These are phyloP conservation scores for Calycopis cecrops DNA, from an alignment of 1,140 invertebrate genomes.

Conservation along the genomic window DNA sequence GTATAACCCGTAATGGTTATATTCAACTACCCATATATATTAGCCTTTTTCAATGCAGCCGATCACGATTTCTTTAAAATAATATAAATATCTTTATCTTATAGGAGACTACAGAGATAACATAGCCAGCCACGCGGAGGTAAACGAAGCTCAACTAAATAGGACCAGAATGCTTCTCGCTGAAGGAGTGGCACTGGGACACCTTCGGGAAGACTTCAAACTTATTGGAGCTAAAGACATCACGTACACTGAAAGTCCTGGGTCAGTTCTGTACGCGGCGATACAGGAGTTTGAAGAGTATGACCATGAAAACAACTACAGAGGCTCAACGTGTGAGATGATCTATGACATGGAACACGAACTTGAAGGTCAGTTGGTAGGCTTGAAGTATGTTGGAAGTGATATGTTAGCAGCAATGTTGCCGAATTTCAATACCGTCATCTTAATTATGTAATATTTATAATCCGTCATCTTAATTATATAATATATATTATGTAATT, in stretches of 20 bases:
- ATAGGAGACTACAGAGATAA: constrained; percentile 7
- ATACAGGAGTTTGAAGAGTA: constrained; percentile 5
- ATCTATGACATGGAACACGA: neutral
- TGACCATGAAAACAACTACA: constrained; percentile 2
- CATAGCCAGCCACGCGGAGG: neutral
- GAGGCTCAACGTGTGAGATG: neutral
- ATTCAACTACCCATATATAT: too few relatives aligned
- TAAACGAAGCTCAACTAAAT: constrained; percentile 4
- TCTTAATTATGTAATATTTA: too few relatives aligned
- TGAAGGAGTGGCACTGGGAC: neutral
- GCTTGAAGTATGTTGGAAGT: too few relatives aligned
- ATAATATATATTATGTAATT: too few relatives aligned
- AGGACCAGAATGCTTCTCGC: constrained; percentile 6
- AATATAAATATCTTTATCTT: too few relatives aligned
- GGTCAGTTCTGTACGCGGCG: neutral
- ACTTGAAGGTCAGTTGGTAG: neutral
- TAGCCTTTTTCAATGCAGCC: too few relatives aligned
- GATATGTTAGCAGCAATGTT: too few relatives aligned
- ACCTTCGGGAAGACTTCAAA: constrained; percentile 7
- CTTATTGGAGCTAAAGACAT: constrained; percentile 8
- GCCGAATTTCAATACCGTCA: too few relatives aligned
- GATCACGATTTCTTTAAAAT: too few relatives aligned
- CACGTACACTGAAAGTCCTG: constrained; percentile 3
- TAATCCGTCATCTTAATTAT: too few relatives aligned
- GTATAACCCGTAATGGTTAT: too few relatives aligned